Evolutionary conservation across 2,797 vertebrate genomes (phyloP).

Genomic region (Artibeus lituratus): DNA sequence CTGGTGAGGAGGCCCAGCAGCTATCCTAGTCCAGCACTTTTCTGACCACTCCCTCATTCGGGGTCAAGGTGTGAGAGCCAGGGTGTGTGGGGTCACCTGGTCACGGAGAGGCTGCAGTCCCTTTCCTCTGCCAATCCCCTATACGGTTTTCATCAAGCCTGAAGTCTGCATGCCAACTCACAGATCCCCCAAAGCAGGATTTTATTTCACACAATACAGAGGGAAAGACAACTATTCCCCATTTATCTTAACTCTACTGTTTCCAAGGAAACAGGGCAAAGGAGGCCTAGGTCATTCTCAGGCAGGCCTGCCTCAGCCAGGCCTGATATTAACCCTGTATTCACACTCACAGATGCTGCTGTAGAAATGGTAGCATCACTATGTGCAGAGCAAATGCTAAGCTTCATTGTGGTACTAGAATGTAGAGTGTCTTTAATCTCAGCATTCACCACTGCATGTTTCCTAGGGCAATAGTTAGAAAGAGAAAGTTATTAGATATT

Average conservation of each 20-base stretch:
- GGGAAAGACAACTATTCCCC: constrained; percentile 51
- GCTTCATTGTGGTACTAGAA: not conserved
- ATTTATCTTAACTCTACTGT: constrained; percentile 66
- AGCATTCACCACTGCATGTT: not conserved
- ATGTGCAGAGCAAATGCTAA: not conserved
- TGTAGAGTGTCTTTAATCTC: not conserved
- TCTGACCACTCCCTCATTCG: not conserved
- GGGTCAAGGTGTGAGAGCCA: not conserved
- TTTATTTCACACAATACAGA: constrained; percentile 52
- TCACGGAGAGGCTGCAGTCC: not conserved
- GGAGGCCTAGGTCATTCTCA: constrained; percentile 61
- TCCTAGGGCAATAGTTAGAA: not conserved
- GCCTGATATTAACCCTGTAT: constrained; percentile 61
- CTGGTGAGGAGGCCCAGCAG: not conserved
- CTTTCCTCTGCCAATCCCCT: not conserved
- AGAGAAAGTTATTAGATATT: not conserved
- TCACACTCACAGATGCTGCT: not conserved
- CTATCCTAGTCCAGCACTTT: not conserved
- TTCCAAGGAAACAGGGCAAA: constrained; percentile 64
- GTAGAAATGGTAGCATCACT: not conserved
- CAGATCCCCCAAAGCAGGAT: constrained; percentile 27
- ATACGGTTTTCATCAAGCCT: constrained; percentile 53
- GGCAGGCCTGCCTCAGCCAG: not conserved
- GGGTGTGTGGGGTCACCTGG: not conserved
- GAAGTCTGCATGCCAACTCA: not conserved